A percentile compares a stretch with the other conserved stretches of the same genome.
phyloP scores from a whole-genome alignment of 2,113 vertebrate genomes.

The Micronycteris hirsuta region DNA sequence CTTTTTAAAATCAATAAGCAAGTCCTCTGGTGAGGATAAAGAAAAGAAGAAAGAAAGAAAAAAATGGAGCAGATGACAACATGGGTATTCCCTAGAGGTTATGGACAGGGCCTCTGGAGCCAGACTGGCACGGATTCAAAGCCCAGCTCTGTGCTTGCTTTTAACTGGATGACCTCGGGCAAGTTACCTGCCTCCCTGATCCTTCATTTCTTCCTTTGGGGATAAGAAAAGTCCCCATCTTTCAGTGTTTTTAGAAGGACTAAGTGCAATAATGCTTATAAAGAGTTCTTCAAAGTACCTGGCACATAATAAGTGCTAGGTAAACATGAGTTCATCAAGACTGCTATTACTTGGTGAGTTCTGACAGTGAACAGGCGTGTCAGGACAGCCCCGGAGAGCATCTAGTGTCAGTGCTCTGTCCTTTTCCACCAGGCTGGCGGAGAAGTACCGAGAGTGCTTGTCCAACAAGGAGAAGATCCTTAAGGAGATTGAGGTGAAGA shows the following conservation, averaged over 20 bases:
- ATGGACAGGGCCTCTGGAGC: not conserved
- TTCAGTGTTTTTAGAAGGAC: not conserved
- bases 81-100: not conserved
- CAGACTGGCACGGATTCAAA: not conserved
- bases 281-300: not conserved
- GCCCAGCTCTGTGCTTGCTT: not conserved
- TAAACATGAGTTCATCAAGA: not conserved
- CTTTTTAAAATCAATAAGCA: no score
- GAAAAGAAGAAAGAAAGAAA: not conserved
- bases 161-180: not conserved
- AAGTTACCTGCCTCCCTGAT: not conserved
- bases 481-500: constrained; percentile 97
- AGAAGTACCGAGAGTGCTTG: constrained; percentile 93
- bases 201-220: not conserved
- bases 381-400: not conserved
- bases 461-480: constrained; percentile 95
- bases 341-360: not conserved
- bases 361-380: not conserved
- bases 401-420: not conserved
- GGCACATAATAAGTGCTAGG: not conserved
- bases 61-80: not conserved
- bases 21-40: no score
- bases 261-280: not conserved
- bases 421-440: constrained; percentile 86
- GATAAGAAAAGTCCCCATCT: not conserved